These are phyloP conservation scores for Drosophila ochracea DNA, from an alignment of 2,888 invertebrate genomes.

Conservation along the genomic window DNA sequence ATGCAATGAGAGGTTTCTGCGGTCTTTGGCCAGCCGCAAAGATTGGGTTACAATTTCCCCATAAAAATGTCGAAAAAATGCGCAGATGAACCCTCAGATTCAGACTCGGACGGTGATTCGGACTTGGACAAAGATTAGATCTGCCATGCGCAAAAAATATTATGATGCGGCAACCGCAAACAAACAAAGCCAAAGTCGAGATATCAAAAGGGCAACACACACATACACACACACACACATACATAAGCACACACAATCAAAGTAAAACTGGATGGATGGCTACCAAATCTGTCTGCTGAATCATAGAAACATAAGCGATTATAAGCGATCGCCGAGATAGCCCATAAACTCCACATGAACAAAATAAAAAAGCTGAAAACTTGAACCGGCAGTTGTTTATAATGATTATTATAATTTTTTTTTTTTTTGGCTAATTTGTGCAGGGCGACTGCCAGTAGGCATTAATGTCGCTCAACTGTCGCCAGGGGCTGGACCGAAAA, in stretches of 20 bases:
- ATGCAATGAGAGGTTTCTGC: conserved; percentile 73
- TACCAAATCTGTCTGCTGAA: conserved; percentile 74
- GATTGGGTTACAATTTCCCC: conserved; percentile 79
- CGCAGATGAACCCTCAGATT: conserved; percentile 49
- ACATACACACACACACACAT: conserved; percentile 22
- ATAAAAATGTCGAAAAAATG: conserved; percentile 76
- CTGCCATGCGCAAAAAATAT: conserved; percentile 79
- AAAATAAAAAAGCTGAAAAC: conserved; percentile 32
- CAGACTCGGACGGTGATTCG: conserved; percentile 6
- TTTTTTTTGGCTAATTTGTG: conserved; percentile 66
- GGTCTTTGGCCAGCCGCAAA: conserved; percentile 48
- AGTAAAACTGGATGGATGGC: conserved; percentile 70
- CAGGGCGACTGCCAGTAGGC: conserved; percentile 74
- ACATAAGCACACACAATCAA: conserved; percentile 8
- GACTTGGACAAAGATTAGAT: conserved; percentile 73
- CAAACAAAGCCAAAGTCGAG: conserved; percentile 68
- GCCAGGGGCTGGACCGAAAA: conserved; percentile 41
- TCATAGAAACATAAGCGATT: conserved; percentile 78
- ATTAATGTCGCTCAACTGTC: conserved; percentile 81
- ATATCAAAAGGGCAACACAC: conserved; percentile 59
- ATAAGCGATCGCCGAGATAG: conserved; percentile 69
- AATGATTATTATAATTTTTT: conserved; percentile 8
- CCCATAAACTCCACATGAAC: conserved; percentile 54
- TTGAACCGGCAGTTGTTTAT: conserved; percentile 47
- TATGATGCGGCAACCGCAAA: conserved; percentile 76